phyloP scores from a whole-genome alignment of 2,113 vertebrate genomes.

The Corvus moneduloides region DNA sequence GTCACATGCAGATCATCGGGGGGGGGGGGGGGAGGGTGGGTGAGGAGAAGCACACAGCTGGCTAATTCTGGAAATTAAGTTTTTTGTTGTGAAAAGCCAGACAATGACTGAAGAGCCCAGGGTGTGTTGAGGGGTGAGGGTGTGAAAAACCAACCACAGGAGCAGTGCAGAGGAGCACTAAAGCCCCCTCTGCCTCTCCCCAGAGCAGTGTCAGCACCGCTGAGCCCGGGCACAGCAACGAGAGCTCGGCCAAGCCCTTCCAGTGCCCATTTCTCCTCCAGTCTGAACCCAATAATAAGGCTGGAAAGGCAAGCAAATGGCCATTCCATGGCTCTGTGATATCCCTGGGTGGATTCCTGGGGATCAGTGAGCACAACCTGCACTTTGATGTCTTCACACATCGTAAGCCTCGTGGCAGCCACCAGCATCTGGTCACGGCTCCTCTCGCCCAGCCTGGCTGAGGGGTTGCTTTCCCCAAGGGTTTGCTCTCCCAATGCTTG shows the following conservation, averaged over 20 bases:
- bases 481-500: rapidly evolving
- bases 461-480: not conserved
- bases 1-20: not conserved
- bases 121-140: not conserved
- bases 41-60: not conserved
- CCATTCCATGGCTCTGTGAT: rapidly evolving
- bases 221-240: rapidly evolving
- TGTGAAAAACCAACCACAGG: not conserved
- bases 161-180: not conserved
- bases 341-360: not conserved
- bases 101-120: not conserved
- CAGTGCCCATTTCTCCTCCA: not conserved
- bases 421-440: rapidly evolving
- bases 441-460: not conserved
- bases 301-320: not conserved
- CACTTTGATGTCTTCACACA: rapidly evolving
- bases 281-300: rapidly evolving
- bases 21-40: too few species aligned
- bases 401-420: rapidly evolving
- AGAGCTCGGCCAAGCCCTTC: not conserved
- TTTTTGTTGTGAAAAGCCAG: not conserved
- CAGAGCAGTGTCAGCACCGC: not conserved
- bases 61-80: not conserved
- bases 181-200: not conserved
- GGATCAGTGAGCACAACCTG: not conserved